phyloP scores from a whole-genome alignment of 2,113 vertebrate species.

The Mormyrus iriodes region DNA sequence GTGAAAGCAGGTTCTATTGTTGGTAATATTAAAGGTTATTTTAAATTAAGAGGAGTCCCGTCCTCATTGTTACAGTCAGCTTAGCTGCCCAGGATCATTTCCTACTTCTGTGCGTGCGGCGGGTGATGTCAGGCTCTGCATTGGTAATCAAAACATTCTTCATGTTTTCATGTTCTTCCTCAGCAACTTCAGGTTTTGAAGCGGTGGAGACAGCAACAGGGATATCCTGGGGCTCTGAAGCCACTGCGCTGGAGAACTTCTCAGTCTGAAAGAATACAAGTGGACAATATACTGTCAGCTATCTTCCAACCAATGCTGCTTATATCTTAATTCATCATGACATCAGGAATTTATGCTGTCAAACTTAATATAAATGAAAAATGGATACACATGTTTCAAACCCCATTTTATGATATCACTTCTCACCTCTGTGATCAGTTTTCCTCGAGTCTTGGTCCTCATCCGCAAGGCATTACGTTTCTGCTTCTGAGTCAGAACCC shows the following conservation, averaged over 20 bases:
- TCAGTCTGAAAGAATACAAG: slow-evolving; percentile 65
- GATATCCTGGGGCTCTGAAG: slow-evolving; percentile 34
- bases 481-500: slow-evolving; percentile 73
- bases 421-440: slow-evolving; percentile 87
- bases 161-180: slow-evolving; percentile 82
- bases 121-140: slow-evolving; percentile 46
- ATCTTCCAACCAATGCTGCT: not conserved
- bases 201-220: slow-evolving; percentile 38
- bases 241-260: slow-evolving; percentile 74
- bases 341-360: not conserved
- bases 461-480: slow-evolving; percentile 77
- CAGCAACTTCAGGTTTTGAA: slow-evolving; percentile 52
- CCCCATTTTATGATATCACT: not conserved
- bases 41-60: too few species aligned
- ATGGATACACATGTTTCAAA: not conserved
- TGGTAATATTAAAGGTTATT: not conserved
- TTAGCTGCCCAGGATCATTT: not conserved
- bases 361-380: not conserved
- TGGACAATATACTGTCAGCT: not conserved
- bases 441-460: slow-evolving; percentile 84
- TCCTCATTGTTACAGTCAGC: too few species aligned
- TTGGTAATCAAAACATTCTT: slow-evolving; percentile 71
- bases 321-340: not conserved
- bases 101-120: slow-evolving; percentile 74
- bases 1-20: not conserved